phyloP scores from a whole-genome alignment of 1,140 invertebrate species.

The Trachymyrmex septentrionalis region DNA sequence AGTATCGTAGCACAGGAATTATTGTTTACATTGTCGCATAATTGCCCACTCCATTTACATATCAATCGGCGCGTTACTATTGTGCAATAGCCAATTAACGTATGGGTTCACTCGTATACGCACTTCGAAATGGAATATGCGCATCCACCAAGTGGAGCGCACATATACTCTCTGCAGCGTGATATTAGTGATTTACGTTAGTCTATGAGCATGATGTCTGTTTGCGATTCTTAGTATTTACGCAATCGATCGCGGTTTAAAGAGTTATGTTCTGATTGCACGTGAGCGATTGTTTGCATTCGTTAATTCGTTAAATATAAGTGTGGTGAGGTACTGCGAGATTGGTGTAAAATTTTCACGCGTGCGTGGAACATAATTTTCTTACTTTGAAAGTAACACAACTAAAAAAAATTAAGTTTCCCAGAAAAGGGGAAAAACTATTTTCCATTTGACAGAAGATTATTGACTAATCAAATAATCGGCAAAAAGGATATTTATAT shows the following conservation, averaged over 20 bases:
- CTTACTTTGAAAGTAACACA: too few relatives aligned
- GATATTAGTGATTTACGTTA: slow-evolving; percentile 44
- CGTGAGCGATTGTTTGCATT: neutral
- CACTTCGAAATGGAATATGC: slow-evolving; percentile 46
- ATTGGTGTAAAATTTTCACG: neutral
- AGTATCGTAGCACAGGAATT: slow-evolving; percentile 60
- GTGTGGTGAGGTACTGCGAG: neutral
- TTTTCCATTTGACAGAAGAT: too few relatives aligned
- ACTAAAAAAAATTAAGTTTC: too few relatives aligned
- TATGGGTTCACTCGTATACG: slow-evolving; percentile 69
- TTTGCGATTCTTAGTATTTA: slow-evolving; percentile 21
- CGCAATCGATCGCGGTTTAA: slow-evolving; percentile 18
- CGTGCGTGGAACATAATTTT: neutral
- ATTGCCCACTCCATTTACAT: slow-evolving; percentile 82
- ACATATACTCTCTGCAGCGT: neutral
- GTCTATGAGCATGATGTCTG: neutral
- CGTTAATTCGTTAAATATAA: neutral
- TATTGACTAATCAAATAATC: too few relatives aligned
- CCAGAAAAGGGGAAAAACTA: too few relatives aligned
- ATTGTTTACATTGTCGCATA: slow-evolving; percentile 80
- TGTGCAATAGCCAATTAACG: slow-evolving; percentile 75
- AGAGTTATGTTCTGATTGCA: neutral
- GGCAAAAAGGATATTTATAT: too few relatives aligned
- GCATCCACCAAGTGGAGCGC: slow-evolving; percentile 3
- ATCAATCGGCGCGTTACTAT: slow-evolving; percentile 81